A percentile compares a stretch with the other conserved stretches of the same genome.
Evolutionary conservation across 2,888 invertebrate genomes (phyloP).

Genomic region (Lamellibrachia columna): DNA sequence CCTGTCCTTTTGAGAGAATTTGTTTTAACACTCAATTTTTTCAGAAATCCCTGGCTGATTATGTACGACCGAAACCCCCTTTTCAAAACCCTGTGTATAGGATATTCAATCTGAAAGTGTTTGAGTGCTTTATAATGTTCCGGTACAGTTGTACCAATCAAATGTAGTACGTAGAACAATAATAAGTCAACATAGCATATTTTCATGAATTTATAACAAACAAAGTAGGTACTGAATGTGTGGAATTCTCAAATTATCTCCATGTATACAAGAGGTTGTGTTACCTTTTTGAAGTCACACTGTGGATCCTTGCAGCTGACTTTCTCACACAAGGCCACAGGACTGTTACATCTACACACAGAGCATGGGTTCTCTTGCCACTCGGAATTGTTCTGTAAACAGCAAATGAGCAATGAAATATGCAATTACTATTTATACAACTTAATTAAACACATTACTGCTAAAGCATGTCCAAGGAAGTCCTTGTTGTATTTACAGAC

Average conservation of each 20-base stretch:
- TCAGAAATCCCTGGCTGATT: no score
- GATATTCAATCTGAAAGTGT: no score
- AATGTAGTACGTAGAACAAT: neutral
- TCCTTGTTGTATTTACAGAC: neutral
- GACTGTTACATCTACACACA: conserved; percentile 53
- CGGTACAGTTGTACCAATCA: neutral
- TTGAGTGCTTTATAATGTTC: neutral
- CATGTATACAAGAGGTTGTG: neutral
- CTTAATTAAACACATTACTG: neutral
- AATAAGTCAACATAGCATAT: neutral
- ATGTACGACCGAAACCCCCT: no score
- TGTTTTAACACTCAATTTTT: no score
- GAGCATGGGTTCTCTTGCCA: conserved; percentile 55
- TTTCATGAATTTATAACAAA: neutral
- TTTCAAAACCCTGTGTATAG: no score
- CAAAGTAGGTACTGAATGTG: neutral
- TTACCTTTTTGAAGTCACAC: conserved; percentile 50
- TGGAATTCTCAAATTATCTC: neutral
- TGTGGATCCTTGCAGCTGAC: conserved; percentile 51
- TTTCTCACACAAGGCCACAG: conserved; percentile 52
- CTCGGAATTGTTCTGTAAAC: conserved; percentile 50
- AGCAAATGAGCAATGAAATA: neutral
- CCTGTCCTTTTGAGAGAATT: no score
- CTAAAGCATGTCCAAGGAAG: neutral
- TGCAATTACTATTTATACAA: neutral